A percentile compares a stretch with the other conserved stretches of the same genome.
Evolutionary conservation across 2,797 vertebrate species (phyloP).

Genomic region (Aldrovandia affinis): DNA sequence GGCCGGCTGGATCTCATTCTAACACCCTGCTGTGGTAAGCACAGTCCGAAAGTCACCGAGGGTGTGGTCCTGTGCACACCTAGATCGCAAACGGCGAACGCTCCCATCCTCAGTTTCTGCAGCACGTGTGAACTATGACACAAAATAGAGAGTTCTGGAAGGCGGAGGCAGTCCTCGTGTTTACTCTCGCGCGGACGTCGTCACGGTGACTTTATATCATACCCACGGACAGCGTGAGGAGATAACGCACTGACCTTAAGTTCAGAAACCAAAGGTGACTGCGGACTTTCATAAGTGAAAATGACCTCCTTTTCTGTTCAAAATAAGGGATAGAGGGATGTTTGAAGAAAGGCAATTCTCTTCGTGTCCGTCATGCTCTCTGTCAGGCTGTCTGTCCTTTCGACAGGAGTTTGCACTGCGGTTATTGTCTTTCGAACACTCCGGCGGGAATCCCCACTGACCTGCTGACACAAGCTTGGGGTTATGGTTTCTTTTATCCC

Average conservation of each 20-base stretch:
- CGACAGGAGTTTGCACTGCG: neutral
- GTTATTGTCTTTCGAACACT: neutral
- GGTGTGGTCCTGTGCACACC: neutral
- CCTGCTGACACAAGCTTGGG: neutral
- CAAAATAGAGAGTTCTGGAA: neutral
- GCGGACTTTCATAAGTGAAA: neutral
- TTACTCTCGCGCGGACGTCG: neutral
- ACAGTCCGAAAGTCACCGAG: neutral
- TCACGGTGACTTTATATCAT: neutral
- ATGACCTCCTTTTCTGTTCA: too few species aligned
- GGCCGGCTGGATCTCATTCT: neutral
- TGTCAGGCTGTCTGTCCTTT: neutral
- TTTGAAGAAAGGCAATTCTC: too few species aligned
- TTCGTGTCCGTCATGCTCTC: too few species aligned
- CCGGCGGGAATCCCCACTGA: neutral
- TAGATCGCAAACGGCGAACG: neutral
- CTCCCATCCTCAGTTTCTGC: neutral
- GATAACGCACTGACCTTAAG: neutral
- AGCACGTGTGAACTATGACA: neutral
- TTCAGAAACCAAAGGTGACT: neutral
- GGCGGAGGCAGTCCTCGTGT: neutral
- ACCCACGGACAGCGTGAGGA: neutral
- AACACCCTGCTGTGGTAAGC: neutral
- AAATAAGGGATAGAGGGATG: too few species aligned
- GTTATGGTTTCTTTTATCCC: neutral